These are phyloP conservation scores for Morone chrysops DNA, from an alignment of 2,113 vertebrate species.

Conservation along the genomic window DNA sequence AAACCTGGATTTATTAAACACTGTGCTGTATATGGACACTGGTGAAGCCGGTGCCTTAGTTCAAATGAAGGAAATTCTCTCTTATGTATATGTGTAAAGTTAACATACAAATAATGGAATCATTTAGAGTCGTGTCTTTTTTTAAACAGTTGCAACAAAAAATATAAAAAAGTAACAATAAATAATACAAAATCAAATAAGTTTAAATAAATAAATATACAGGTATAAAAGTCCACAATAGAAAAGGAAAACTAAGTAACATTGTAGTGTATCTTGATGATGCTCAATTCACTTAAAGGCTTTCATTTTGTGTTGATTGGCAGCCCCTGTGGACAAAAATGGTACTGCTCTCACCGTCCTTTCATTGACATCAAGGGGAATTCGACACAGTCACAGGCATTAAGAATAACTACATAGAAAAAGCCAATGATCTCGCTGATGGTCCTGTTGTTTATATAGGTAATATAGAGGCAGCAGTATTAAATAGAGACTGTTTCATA, in stretches of 20 bases:
- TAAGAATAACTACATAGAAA: too few relatives aligned
- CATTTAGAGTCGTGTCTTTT: neutral
- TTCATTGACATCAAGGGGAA: too few relatives aligned
- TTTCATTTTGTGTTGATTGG: too few relatives aligned
- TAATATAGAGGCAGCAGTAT: too few relatives aligned
- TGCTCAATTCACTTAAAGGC: neutral
- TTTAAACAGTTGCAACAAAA: neutral
- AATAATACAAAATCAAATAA: neutral
- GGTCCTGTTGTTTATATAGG: too few relatives aligned
- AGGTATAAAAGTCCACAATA: neutral
- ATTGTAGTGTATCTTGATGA: neutral
- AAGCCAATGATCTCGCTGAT: too few relatives aligned
- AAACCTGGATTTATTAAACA: neutral
- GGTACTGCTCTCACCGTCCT: too few relatives aligned
- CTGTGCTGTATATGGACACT: neutral
- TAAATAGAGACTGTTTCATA: too few relatives aligned
- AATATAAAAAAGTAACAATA: neutral
- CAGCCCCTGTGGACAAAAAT: too few relatives aligned
- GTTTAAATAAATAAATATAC: neutral
- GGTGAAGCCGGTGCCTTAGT: neutral
- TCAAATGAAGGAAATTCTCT: neutral
- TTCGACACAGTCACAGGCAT: too few relatives aligned
- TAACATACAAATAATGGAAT: neutral
- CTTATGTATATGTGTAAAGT: neutral
- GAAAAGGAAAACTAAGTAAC: neutral